A percentile compares a stretch with the other conserved stretches of the same genome.
Evolutionary conservation across 1,140 invertebrate species (phyloP).

Genomic region (Drosophila tropicalis): DNA sequence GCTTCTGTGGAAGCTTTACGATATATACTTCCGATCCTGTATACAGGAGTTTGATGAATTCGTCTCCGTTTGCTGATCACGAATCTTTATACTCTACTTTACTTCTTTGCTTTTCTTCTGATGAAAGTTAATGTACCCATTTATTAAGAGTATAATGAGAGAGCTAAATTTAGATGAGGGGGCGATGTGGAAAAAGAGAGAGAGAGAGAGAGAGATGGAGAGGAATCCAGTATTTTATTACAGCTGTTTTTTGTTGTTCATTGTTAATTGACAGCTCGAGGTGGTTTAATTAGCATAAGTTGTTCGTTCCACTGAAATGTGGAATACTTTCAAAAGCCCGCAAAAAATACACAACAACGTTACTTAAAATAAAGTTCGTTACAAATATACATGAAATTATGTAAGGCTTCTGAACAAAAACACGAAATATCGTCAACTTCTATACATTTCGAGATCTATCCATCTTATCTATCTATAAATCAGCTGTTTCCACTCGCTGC

Average conservation of each 20-base stretch:
- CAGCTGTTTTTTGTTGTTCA: conserved; percentile 31
- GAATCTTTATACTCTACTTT: too few species aligned
- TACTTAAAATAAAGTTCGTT: background rate
- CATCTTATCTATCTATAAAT: background rate
- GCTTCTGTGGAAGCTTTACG: too few species aligned
- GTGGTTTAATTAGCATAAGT: conserved; percentile 29
- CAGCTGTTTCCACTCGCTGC: conserved; percentile 20
- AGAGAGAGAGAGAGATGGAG: background rate
- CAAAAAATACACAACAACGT: background rate
- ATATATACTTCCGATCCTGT: too few species aligned
- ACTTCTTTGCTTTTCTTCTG: too few species aligned
- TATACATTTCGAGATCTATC: background rate
- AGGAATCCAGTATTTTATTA: conserved; percentile 30
- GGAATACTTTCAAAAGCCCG: conserved; percentile 14
- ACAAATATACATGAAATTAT: background rate
- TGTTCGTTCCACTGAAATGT: background rate
- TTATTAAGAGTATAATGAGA: background rate
- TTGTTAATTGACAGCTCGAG: conserved; percentile 24
- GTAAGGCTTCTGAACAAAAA: conserved; percentile 1
- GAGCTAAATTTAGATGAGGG: conserved; percentile 1
- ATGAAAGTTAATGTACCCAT: too few species aligned
- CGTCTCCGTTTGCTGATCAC: too few species aligned
- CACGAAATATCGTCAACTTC: background rate
- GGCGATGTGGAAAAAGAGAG: background rate
- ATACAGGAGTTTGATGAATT: too few species aligned